Evolutionary conservation across 1,140 invertebrate species (phyloP), one percentile per base, ranked within the genome.

Genomic region (Chymomyza costata): DNA sequence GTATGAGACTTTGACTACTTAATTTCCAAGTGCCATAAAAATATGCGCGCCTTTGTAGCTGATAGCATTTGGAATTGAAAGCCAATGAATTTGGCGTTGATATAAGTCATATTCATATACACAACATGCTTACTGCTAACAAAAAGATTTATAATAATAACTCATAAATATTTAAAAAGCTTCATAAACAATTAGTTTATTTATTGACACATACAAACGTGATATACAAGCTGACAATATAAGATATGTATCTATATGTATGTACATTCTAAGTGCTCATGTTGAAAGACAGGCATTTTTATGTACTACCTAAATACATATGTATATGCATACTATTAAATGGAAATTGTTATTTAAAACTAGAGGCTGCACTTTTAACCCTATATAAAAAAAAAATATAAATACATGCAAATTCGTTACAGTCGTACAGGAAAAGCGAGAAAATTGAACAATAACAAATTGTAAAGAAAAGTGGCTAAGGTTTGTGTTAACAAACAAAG

Each of bases 351-450:
- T n/a, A n/a, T n/a, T n/a, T n/a, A n/a, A n/a, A n/a, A n/a, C n/a
- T n/a, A n/a, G n/a, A n/a, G n/a, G n/a, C n/a, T n/a, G n/a, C n/a
- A n/a, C n/a, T n/a, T n/a, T n/a, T n/a, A n/a, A n/a, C n/a, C n/a
- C n/a, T n/a, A n/a, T n/a, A n/a, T n/a, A n/a, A n/a, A n/a, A n/a
- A n/a, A n/a, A n/a, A n/a, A n/a, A n/a, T n/a, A n/a, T n/a, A n/a
- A n/a, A n/a, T n/a, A n/a, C n/a, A 76, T 78, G 62, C 71, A 59
- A 76, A 76, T 76, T 76, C 71, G 71, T 76, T 76, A 62, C 71
- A 48, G 55, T 58, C n/a, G n/a, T n/a, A 50, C 49, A n/a, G n/a
- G n/a, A n/a, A n/a, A n/a, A 28, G 10, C 34, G 35, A 34, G 11
- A 45, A 43, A 55, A 65, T 65, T 50, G 51, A 59, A 65, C 65